phyloP scores from a whole-genome alignment of 2,113 vertebrate genomes.

The Anoura caudifer region DNA sequence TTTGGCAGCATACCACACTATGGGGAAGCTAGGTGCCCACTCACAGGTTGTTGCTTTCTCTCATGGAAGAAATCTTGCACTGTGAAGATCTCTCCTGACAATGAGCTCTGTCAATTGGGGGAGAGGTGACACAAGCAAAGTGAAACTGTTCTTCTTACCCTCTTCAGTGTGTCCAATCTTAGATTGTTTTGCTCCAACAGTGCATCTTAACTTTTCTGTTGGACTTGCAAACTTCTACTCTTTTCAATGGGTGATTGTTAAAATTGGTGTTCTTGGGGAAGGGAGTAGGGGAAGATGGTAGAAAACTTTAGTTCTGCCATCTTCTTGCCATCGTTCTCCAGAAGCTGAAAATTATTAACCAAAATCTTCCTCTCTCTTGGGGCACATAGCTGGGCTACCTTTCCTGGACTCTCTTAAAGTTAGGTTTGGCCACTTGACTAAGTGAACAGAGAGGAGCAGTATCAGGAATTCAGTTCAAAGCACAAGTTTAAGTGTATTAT shows the following conservation, averaged over 20 bases:
- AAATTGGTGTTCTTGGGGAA: background rate
- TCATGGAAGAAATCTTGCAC: background rate
- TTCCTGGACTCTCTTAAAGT: background rate
- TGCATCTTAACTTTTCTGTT: background rate
- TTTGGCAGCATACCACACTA: background rate
- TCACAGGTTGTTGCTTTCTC: background rate
- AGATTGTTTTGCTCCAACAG: background rate
- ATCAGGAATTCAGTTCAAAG: background rate
- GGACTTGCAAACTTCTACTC: background rate
- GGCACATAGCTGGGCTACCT: background rate
- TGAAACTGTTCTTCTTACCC: background rate
- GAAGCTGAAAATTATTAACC: background rate
- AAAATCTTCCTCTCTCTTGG: background rate
- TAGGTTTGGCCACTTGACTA: background rate
- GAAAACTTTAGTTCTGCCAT: background rate
- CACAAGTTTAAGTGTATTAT: background rate
- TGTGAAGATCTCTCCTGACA: background rate
- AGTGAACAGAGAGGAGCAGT: background rate
- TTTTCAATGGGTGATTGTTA: background rate
- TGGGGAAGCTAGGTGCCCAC: background rate
- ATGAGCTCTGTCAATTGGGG: background rate
- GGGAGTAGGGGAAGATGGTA: background rate
- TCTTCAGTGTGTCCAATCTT: background rate
- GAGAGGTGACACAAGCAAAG: background rate
- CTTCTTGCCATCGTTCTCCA: background rate